Evolutionary conservation across 2,888 invertebrate genomes (phyloP).

Genomic region (Melangyna quadrimaculata): DNA sequence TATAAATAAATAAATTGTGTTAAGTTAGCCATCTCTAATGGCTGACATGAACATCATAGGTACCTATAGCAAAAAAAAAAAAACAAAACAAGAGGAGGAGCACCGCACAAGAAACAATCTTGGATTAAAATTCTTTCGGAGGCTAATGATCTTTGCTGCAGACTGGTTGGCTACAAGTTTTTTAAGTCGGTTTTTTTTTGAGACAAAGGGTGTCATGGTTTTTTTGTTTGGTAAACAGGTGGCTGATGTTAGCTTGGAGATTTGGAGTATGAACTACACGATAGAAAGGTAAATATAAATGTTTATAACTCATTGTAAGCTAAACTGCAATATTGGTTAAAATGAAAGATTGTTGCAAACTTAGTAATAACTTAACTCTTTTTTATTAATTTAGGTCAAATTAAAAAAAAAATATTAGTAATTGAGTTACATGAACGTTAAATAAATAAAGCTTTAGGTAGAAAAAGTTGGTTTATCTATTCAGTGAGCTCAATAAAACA

Average conservation of each 20-base stretch:
- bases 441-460: neutral
- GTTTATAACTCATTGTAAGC: neutral
- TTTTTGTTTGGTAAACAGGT: constrained; percentile 11
- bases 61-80: constrained; percentile 7
- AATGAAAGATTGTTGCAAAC: neutral
- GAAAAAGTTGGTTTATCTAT: neutral
- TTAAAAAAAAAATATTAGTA: neutral
- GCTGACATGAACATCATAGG: constrained; percentile 48
- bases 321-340: neutral
- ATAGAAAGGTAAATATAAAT: neutral
- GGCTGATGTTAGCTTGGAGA: constrained; percentile 1
- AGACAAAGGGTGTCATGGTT: constrained; percentile 30
- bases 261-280: neutral
- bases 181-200: neutral
- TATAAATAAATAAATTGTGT: constrained; percentile 37
- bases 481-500: neutral
- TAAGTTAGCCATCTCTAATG: constrained; percentile 67
- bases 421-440: neutral
- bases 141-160: constrained; percentile 64
- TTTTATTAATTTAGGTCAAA: neutral
- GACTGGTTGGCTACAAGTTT: constrained; percentile 41
- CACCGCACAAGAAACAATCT: neutral
- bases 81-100: constrained; percentile 7
- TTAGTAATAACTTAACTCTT: neutral
- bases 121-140: constrained; percentile 58